Evolutionary conservation across 2,797 vertebrate species (phyloP), one percentile per base, ranked within the genome.

Genomic region (Gorsachius magnificus): DNA sequence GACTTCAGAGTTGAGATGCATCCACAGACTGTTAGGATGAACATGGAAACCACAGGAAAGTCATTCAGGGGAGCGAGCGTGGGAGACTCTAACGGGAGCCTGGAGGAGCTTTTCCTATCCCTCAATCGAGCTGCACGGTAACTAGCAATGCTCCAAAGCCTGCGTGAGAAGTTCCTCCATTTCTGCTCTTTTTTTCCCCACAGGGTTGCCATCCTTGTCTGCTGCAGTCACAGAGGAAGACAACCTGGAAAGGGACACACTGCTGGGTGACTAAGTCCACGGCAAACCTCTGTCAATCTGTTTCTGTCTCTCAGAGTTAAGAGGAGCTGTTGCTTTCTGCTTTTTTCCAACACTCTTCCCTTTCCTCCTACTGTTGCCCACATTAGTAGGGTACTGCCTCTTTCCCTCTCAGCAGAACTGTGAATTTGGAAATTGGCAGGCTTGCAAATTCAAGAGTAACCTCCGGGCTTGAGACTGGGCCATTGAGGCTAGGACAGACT

Each of bases 221-320:
- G 3, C 25, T 72, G 83, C 63, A 79, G 36, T 50, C 51, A 9
- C 46, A 66, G 33, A 48, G n/a, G 31, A 64, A 41, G 22, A 5
- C 13, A 19, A 5, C 29, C 13, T 0, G 2, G 61, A 53, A 58
- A 29, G 26, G 45, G 28, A n/a, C 7, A 5, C 4, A 0, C 7
- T 71, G 25, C 41, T 57, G 25, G n/a, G 16, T 77, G 31, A 48
- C 41, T 29, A 70, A 63, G 14, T 64, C 38, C 9, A 11, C 5
- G 17, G 58, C 46, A 83, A 68, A 56, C 48, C 41, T 57, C 36
- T 66, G n/a, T 18, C 72, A 66, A 35, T 43, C 48, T 50, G 14
- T 53, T 89, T 57, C 17, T 41, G 25, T 68, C 25, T 63, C 26
- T 86, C 20, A 9, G 45, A 75, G 16, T 70, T 66, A 53, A 69